Conservation (phyloP, 1,140 invertebrate genomes). For the Trachelipus rathkii region DNA sequence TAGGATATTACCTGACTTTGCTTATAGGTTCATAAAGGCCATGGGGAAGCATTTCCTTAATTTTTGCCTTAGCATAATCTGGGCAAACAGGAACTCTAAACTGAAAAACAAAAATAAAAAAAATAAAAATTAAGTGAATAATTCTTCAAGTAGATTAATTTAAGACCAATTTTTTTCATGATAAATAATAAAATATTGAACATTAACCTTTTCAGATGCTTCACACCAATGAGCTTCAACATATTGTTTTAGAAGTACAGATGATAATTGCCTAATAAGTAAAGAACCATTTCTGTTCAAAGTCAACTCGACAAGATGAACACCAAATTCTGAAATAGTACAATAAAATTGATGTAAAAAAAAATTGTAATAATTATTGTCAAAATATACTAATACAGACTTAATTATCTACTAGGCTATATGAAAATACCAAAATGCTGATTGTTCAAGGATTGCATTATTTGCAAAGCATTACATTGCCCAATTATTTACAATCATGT, state of each 20-base stretch:
- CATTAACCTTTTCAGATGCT: conserved; percentile 55
- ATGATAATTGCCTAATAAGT: conserved; percentile 65
- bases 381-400: not conserved
- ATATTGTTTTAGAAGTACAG: conserved; percentile 70
- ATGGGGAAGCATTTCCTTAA: conserved; percentile 63
- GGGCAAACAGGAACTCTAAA: conserved; percentile 61
- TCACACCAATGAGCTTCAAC: conserved; percentile 68
- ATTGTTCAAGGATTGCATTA: no score
- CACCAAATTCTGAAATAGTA: conserved; percentile 62
- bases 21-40: conserved; percentile 67
- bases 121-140: no score
- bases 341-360: conserved; percentile 39
- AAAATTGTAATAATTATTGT: no score
- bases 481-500: no score
- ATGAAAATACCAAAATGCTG: conserved; percentile 9
- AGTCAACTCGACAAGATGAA: conserved; percentile 68
- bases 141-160: no score
- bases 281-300: conserved; percentile 63
- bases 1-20: conserved; percentile 54
- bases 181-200: no score
- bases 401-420: conserved; percentile 17
- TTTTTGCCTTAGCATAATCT: conserved; percentile 60
- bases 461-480: not conserved
- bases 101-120: conserved; percentile 33
- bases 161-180: no score